These are phyloP conservation scores for Quiscalus mexicanus DNA, from an alignment of 2,113 vertebrate species.

Conservation along the genomic window DNA sequence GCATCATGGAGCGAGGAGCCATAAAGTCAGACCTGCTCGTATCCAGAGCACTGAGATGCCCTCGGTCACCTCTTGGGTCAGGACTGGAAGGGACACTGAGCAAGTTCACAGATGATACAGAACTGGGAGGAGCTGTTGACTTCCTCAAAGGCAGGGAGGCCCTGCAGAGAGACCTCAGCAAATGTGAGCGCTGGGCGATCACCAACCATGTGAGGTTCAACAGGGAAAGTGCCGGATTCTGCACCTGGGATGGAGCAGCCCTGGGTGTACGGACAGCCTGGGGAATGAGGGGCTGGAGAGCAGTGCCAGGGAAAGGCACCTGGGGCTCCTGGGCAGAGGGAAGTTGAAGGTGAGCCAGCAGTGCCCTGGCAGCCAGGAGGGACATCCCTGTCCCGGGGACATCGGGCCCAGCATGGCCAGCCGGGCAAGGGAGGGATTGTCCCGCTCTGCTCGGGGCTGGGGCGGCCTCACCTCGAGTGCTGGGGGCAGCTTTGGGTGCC, in stretches of 20 bases:
- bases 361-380: not conserved
- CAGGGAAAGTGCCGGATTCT: not conserved
- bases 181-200: not conserved
- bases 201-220: not conserved
- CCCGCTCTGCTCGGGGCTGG: not conserved
- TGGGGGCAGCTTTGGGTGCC: not conserved
- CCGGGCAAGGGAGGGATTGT: not conserved
- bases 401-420: not conserved
- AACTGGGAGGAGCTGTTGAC: not conserved
- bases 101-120: not conserved
- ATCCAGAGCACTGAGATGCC: not conserved
- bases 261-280: not conserved
- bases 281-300: not conserved
- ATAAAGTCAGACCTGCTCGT: not conserved
- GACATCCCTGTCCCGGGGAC: not conserved
- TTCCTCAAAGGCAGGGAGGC: accelerated
- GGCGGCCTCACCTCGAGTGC: not conserved
- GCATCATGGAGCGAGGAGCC: not conserved
- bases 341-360: not conserved
- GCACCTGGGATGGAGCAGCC: not conserved
- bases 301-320: not conserved
- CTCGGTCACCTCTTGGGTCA: not conserved
- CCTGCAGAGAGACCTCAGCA: not conserved
- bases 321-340: not conserved
- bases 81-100: not conserved